These are phyloP conservation scores for Ceratina calcarata DNA, from an alignment of 1,140 invertebrate genomes.

Conservation along the genomic window DNA sequence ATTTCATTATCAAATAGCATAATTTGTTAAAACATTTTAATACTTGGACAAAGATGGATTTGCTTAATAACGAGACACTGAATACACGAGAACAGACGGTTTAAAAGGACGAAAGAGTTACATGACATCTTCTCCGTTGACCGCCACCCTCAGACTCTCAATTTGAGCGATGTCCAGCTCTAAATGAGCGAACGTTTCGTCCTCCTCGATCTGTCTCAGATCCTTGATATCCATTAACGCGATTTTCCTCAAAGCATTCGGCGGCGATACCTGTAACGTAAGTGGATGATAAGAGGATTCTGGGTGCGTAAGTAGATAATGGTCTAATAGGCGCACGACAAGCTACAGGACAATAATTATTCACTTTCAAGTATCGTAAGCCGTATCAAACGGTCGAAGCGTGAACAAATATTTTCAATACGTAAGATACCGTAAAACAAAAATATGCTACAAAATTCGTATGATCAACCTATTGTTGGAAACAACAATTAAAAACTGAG, in stretches of 20 bases:
- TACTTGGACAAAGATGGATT: too few species aligned
- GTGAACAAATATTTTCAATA: too few species aligned
- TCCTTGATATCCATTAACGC: slow-evolving; percentile 4
- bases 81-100: too few species aligned
- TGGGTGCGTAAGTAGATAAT: not conserved
- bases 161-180: slow-evolving; percentile 46
- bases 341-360: slow-evolving; percentile 9
- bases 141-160: slow-evolving; percentile 42
- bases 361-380: not conserved
- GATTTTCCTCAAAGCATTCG: slow-evolving; percentile 32
- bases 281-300: slow-evolving; percentile 11
- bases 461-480: too few species aligned
- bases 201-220: slow-evolving; percentile 24
- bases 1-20: not conserved
- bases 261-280: slow-evolving; percentile 51
- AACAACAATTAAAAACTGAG: too few species aligned
- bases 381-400: too few species aligned
- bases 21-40: too few species aligned
- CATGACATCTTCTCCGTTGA: not conserved
- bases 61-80: too few species aligned
- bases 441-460: too few species aligned
- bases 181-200: slow-evolving; percentile 23
- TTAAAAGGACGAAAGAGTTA: too few species aligned
- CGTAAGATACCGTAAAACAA: too few species aligned
- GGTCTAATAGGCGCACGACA: not conserved